Evolutionary conservation across 2,113 vertebrate species (phyloP).

Genomic region (Cebus imitator): DNA sequence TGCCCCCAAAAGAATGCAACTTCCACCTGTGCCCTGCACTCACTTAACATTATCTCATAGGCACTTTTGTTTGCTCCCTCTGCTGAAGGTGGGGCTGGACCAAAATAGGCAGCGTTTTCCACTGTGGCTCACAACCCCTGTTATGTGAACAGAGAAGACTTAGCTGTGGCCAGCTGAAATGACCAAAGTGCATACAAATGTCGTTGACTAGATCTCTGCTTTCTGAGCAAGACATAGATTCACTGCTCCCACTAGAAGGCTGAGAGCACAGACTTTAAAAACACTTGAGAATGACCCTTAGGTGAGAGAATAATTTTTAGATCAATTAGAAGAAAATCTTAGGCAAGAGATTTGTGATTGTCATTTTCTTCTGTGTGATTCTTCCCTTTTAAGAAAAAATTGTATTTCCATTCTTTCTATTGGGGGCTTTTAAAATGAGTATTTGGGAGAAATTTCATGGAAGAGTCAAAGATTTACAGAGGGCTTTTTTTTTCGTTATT

Average conservation of each 20-base stretch:
- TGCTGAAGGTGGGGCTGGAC: not conserved
- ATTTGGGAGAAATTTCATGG: constrained; percentile 38
- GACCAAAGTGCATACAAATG: not conserved
- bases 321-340: not conserved
- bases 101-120: not conserved
- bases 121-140: not conserved
- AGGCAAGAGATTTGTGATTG: not conserved
- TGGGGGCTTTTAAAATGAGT: not conserved
- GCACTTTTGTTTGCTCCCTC: constrained; percentile 25
- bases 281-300: not conserved
- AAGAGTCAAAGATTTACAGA: constrained; percentile 48
- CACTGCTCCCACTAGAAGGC: not conserved
- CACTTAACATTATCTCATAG: not conserved
- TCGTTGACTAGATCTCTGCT: not conserved
- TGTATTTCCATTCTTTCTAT: not conserved
- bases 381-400: not conserved
- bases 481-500: not conserved
- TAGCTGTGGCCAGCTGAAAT: not conserved
- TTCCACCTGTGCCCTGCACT: not conserved
- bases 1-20: not conserved
- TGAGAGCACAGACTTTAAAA: not conserved
- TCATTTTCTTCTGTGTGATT: not conserved
- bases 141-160: constrained; percentile 3
- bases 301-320: not conserved
- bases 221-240: not conserved